These are phyloP conservation scores for Drosophila auraria DNA, from an alignment of 1,140 invertebrate genomes.

Conservation along the genomic window DNA sequence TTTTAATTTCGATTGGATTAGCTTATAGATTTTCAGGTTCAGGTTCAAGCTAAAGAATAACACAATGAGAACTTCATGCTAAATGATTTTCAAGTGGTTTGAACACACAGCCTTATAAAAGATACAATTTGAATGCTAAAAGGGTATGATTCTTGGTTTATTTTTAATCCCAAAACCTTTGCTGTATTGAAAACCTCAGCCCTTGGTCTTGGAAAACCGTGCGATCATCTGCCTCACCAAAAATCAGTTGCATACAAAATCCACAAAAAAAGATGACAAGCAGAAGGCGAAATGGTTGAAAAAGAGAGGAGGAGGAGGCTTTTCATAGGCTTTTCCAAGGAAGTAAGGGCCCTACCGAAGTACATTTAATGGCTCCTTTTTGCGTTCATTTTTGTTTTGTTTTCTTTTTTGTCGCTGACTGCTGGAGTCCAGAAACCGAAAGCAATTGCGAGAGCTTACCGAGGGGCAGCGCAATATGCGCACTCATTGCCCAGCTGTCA, in stretches of 20 bases:
- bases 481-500: constrained; percentile 70
- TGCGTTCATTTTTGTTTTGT: not conserved
- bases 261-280: constrained; percentile 13
- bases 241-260: constrained; percentile 15
- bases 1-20: no score
- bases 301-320: not conserved
- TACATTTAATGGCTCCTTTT: constrained; percentile 31
- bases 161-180: not conserved
- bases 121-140: not conserved
- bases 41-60: no score
- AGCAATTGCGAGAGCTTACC: constrained; percentile 66
- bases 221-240: not conserved
- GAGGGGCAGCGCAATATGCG: constrained; percentile 61
- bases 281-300: not conserved
- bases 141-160: not conserved
- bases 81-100: not conserved
- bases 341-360: not conserved
- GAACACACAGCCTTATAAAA: not conserved
- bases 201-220: not conserved
- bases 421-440: constrained; percentile 36
- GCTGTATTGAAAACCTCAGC: not conserved
- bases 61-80: no score
- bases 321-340: constrained; percentile 7
- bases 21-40: no score
- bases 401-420: not conserved